Conservation (phyloP, 1,140 invertebrate species). For the Penaeus japonicus region DNA sequence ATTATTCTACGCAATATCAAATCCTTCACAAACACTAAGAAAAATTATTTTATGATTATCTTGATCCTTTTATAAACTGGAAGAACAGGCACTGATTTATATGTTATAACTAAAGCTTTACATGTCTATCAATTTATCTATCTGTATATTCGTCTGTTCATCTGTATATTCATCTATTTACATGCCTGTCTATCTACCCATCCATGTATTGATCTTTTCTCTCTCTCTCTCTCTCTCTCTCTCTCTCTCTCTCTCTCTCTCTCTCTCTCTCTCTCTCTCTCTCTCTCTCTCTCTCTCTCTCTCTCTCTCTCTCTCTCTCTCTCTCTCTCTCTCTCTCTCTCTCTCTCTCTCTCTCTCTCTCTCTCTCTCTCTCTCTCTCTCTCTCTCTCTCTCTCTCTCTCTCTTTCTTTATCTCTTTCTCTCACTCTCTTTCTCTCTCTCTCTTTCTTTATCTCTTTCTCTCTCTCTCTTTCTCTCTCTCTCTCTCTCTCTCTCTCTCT, state of each 20-base stretch:
- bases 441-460: not conserved
- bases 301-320: slow-evolving; percentile 1
- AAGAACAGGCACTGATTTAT: too few species aligned
- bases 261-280: not conserved
- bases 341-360: too few species aligned
- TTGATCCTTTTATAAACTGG: too few species aligned
- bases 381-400: not conserved
- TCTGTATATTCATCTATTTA: not conserved
- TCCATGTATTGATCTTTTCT: not conserved
- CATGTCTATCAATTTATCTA: not conserved
- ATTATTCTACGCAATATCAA: too few species aligned
- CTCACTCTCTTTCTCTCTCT: not conserved
- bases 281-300: too few species aligned
- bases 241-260: too few species aligned
- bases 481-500: not conserved
- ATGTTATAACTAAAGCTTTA: too few species aligned
- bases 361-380: not conserved
- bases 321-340: not conserved
- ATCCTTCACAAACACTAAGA: too few species aligned
- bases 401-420: not conserved
- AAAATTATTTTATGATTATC: too few species aligned
- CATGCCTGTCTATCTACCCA: not conserved
- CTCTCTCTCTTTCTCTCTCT: not conserved
- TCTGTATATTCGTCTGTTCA: not conserved
- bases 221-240: not conserved